Conservation (phyloP, 2,113 vertebrate species). For the Zonotrichia leucophrys region DNA sequence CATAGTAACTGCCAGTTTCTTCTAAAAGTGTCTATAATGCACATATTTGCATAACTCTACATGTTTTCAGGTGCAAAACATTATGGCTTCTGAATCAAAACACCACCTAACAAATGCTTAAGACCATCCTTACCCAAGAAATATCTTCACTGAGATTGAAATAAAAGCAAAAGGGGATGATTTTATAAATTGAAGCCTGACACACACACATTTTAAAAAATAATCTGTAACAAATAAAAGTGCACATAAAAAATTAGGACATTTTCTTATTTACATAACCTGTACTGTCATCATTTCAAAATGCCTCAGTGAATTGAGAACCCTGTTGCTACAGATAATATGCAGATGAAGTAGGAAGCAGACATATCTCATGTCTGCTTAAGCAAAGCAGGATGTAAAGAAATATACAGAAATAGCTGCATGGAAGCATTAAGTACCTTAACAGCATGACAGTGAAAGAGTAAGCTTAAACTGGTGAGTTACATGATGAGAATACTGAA, state of each 20-base stretch:
- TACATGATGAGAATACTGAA: background rate
- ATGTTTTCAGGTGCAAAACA: background rate
- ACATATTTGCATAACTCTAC: conserved; percentile 13
- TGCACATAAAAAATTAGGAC: background rate
- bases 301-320: background rate
- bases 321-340: background rate
- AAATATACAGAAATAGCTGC: background rate
- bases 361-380: background rate
- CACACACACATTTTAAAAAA: background rate
- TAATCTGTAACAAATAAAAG: background rate
- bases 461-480: background rate
- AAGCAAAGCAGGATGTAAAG: background rate
- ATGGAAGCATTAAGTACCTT: background rate
- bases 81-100: background rate
- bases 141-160: background rate
- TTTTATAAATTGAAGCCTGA: background rate
- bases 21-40: conserved; percentile 7
- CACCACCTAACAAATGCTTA: background rate
- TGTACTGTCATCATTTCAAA: background rate
- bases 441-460: background rate
- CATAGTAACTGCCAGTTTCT: background rate
- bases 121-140: background rate
- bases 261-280: background rate
- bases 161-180: background rate
- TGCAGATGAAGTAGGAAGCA: conserved; percentile 1